These are phyloP conservation scores for Atta texana DNA, from an alignment of 1,140 invertebrate species.

Conservation along the genomic window DNA sequence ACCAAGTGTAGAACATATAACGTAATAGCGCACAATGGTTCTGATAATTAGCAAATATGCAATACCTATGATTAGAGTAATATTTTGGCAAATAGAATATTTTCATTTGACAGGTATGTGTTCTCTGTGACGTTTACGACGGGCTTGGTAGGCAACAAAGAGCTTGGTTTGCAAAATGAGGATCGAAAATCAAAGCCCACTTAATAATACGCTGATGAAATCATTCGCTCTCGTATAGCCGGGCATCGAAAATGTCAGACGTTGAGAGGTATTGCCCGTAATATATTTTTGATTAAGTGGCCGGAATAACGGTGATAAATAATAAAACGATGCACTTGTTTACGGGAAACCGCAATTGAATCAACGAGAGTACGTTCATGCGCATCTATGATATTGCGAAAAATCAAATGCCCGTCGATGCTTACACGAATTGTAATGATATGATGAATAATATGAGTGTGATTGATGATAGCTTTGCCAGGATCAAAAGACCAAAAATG, in stretches of 20 bases:
- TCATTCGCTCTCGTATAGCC: conserved; percentile 72
- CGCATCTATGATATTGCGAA: conserved; percentile 52
- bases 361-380: conserved; percentile 51
- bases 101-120: conserved; percentile 76
- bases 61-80: conserved; percentile 76
- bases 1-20: conserved; percentile 57
- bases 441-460: conserved; percentile 21
- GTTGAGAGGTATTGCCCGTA: conserved; percentile 70
- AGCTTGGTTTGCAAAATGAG: conserved; percentile 75
- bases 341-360: conserved; percentile 74
- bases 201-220: conserved; percentile 78
- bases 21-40: conserved; percentile 40
- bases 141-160: conserved; percentile 69
- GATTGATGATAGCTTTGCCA: conserved; percentile 25
- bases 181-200: conserved; percentile 79
- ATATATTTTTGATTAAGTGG: conserved; percentile 77
- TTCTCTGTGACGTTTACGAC: conserved; percentile 60
- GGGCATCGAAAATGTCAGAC: conserved; percentile 77
- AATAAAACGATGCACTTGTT: conserved; percentile 75
- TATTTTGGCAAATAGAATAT: conserved; percentile 76
- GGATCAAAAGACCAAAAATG: conserved; percentile 22
- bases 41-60: conserved; percentile 73
- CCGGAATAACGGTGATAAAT: conserved; percentile 73
- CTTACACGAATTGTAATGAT: conserved; percentile 46
- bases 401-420: conserved; percentile 62